Evolutionary conservation across 2,113 vertebrate genomes (phyloP).

Genomic region (Typhlomys cinereus): DNA sequence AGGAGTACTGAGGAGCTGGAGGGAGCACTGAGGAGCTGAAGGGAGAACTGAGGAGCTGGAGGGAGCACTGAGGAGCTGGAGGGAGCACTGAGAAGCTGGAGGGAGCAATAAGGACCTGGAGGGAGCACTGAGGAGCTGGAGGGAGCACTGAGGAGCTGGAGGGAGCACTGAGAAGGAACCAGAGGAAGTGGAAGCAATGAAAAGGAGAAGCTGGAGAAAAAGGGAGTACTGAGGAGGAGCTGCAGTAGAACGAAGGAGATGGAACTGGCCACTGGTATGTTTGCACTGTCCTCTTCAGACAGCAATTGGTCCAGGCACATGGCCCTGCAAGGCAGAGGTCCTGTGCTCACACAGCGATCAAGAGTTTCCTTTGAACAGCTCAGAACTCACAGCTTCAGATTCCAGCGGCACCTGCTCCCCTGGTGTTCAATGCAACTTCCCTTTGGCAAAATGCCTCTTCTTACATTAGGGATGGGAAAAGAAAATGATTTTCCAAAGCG

Average conservation of each 20-base stretch:
- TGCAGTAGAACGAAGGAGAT: accelerated
- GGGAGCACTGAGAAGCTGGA: no score
- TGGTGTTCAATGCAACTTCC: constrained; percentile 55
- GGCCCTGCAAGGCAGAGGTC: neutral
- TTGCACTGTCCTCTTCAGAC: neutral
- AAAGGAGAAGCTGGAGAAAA: neutral
- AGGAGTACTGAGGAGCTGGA: no score
- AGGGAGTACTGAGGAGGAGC: no score
- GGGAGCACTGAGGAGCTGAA: no score
- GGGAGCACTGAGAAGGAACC: no score
- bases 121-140: no score
- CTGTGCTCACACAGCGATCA: neutral
- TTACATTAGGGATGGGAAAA: constrained; percentile 31
- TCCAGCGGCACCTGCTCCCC: constrained; percentile 8
- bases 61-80: no score
- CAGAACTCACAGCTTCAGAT: constrained; percentile 51
- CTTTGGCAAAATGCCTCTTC: constrained; percentile 71
- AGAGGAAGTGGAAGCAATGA: neutral
- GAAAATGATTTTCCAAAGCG: constrained; percentile 57
- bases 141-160: no score
- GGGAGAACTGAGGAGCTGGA: no score
- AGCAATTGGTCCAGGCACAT: neutral
- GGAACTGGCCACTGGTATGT: neutral
- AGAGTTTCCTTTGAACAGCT: constrained; percentile 8
- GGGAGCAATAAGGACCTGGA: no score